phyloP scores from a whole-genome alignment of 2,113 vertebrate genomes.

The Monopterus albus region DNA sequence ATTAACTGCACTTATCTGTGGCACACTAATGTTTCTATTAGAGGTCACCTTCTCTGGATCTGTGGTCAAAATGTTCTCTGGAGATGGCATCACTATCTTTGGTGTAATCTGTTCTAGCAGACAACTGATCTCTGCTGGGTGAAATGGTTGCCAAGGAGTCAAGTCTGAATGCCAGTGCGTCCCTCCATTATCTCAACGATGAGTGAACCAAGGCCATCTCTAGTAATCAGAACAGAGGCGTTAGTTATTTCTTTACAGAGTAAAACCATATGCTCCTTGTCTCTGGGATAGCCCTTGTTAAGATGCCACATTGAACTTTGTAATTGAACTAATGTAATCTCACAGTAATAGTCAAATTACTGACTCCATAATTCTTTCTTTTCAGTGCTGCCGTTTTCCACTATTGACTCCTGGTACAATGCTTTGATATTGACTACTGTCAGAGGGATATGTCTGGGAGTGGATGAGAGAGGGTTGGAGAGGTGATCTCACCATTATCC shows the following conservation, averaged over 20 bases:
- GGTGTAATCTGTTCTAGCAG: slow-evolving; percentile 67
- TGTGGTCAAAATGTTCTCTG: slow-evolving; percentile 58
- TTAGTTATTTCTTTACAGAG: slow-evolving; percentile 33
- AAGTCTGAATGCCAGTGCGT: slow-evolving; percentile 61
- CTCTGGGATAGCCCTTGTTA: slow-evolving; percentile 11
- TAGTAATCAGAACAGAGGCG: slow-evolving; percentile 65
- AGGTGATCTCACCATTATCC: slow-evolving; percentile 65
- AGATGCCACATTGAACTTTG: slow-evolving; percentile 6
- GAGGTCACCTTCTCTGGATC: slow-evolving; percentile 40
- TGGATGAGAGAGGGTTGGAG: slow-evolving; percentile 56
- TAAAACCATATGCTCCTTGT: slow-evolving; percentile 18
- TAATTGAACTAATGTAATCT: slow-evolving; percentile 48
- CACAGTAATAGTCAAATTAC: slow-evolving; percentile 37
- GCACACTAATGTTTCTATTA: slow-evolving; percentile 14
- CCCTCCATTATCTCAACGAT: slow-evolving; percentile 51
- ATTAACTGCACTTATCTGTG: slow-evolving; percentile 17
- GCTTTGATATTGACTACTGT: slow-evolving; percentile 49
- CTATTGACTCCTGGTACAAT: slow-evolving; percentile 54
- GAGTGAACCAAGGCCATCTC: slow-evolving; percentile 60
- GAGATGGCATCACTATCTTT: slow-evolving; percentile 49
- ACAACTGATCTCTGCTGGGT: slow-evolving; percentile 63
- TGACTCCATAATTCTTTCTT: slow-evolving; percentile 51
- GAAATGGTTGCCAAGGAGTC: slow-evolving; percentile 62
- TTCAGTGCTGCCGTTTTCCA: slow-evolving; percentile 53
- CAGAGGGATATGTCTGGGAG: slow-evolving; percentile 47